Percentiles rank a stretch among this genome's conserved stretches.
These are phyloP conservation scores for Spea hammondii DNA, from an alignment of 2,797 vertebrate genomes.

Conservation along the genomic window DNA sequence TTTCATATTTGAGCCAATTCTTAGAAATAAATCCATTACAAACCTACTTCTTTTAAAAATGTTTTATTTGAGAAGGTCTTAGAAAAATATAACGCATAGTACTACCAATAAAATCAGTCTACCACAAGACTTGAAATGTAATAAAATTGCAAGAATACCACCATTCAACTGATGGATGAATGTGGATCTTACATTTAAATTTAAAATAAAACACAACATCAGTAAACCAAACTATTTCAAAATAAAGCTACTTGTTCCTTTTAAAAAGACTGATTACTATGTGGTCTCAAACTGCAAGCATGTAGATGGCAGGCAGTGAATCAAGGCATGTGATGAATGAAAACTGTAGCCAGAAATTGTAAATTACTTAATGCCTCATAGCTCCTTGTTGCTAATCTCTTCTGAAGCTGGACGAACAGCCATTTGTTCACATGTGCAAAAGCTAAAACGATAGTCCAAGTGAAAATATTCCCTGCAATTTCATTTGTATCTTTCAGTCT, in stretches of 20 bases:
- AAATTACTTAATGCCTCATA: conserved; percentile 53
- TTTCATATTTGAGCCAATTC: no score
- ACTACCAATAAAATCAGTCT: conserved; percentile 11
- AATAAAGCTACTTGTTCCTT: conserved; percentile 52
- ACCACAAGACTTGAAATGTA: conserved; percentile 14
- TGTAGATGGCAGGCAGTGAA: conserved; percentile 53
- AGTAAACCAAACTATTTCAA: conserved; percentile 51
- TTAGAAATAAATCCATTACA: no score
- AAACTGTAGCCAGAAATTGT: conserved; percentile 48
- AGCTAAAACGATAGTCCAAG: conserved; percentile 47
- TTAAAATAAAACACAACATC: conserved; percentile 53
- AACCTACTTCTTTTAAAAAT: neutral
- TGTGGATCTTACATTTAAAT: conserved; percentile 39
- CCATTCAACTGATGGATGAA: conserved; percentile 42
- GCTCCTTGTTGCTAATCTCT: conserved; percentile 46
- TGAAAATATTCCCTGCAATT: conserved; percentile 40
- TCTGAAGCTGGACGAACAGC: conserved; percentile 36
- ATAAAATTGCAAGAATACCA: conserved; percentile 31
- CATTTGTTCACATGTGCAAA: conserved; percentile 48
- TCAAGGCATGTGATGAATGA: conserved; percentile 52
- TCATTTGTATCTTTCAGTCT: conserved; percentile 49
- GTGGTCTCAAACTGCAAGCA: conserved; percentile 45
- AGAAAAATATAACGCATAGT: neutral
- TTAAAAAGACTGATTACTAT: conserved; percentile 51
- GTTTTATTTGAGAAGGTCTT: neutral